Conservation (phyloP, 1,140 invertebrate species). For the Caerostris darwini region DNA sequence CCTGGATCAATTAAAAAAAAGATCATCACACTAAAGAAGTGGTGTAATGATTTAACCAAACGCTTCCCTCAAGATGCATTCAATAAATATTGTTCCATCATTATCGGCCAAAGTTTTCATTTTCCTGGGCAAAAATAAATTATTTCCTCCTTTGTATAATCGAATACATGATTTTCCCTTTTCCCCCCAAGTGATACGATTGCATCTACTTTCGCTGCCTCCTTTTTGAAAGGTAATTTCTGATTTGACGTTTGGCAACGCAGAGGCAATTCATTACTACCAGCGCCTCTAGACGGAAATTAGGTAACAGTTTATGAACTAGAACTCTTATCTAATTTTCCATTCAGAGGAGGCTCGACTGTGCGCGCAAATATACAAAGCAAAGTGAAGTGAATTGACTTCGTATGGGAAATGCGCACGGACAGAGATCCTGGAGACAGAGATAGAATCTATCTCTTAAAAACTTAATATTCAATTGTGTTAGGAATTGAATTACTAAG, state of each 20-base stretch:
- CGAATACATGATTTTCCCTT: no score
- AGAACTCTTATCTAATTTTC: slow-evolving; percentile 3
- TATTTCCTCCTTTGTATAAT: no score
- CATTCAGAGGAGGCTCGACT: neutral
- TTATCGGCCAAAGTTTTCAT: no score
- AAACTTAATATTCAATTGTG: neutral
- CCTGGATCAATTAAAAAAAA: no score
- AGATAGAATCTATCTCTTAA: neutral
- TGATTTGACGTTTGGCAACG: slow-evolving; percentile 23
- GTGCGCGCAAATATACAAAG: neutral
- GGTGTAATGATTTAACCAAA: no score
- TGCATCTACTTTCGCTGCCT: no score
- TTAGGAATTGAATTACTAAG: neutral
- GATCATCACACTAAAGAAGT: no score
- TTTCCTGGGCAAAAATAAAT: no score
- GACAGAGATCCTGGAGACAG: neutral
- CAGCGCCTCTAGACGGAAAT: neutral
- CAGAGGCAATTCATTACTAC: neutral
- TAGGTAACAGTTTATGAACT: neutral
- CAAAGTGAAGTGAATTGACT: neutral
- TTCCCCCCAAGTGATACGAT: no score
- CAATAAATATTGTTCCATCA: no score
- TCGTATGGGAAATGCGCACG: neutral
- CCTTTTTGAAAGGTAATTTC: neutral
- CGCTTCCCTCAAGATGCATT: no score